Base-by-base conservation (phyloP, 2,113 vertebrate species). In the Marmota flaviventris region DNA sequence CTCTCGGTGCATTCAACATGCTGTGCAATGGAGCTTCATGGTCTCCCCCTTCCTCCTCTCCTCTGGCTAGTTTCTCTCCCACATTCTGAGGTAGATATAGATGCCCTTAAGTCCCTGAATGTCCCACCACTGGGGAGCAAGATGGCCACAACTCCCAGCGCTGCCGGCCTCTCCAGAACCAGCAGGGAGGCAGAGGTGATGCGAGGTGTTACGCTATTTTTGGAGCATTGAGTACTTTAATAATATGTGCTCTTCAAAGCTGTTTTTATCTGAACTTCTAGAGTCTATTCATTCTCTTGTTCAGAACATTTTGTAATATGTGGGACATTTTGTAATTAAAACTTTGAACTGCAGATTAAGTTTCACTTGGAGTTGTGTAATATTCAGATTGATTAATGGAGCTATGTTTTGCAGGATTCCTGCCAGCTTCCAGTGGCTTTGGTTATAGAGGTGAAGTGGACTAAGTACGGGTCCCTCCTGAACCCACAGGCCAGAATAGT, bases 401-500 rank as follows among this genome's bases (percentile, higher is more conserved):
- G 48, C 85, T 67, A 84, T 72, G 32, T 96, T 76, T 77, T 98
- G 39, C 95, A 99, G 99, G 97, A 90, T 79, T 94, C 98, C 2
- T 99, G 99, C 98, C 99, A 98, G 90, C 98, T 99, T 69, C 99
- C 99, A 0, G 93, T 99, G 72, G 99, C 99, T 5, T 98, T 99
- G 94, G 98, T 98, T 79, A 97, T 99, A 67, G 99, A 99, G 98
- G 98, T 99, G 94, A 98, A 98, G 95, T 99, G 99, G 99, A 99
- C 99, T 42, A 99, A 99, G 77, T 99, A 99, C 0, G 99, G 99
- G 72, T 99, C 99, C 88, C 92, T 99, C 78, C 73, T 99, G 95
- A 99, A 99, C 94, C 99, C 99, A 14, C 99, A 99, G 92, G 99
- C 99, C 96, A 99, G 98, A 97, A 99, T 99, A 67, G 98, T 99